phyloP scores from a whole-genome alignment of 64 coral and sea anemone species.

The Stylophora pistillata region DNA sequence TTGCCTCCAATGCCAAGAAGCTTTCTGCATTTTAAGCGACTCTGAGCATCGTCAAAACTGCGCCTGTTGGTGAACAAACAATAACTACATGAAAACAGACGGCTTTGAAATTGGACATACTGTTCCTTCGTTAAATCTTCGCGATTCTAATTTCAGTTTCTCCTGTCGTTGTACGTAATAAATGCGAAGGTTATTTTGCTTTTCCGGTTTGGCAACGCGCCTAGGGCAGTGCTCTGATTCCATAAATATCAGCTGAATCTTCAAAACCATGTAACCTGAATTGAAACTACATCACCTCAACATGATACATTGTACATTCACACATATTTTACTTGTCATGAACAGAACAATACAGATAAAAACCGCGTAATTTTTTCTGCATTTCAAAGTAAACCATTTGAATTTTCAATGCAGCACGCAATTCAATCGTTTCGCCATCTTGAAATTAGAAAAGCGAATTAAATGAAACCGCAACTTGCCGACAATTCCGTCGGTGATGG shows the following conservation, averaged over 20 bases:
- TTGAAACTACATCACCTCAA: neutral
- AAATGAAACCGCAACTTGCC: neutral
- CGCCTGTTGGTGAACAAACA: conserved; percentile 57
- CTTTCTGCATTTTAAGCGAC: conserved; percentile 94
- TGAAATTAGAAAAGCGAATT: neutral
- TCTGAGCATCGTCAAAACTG: conserved; percentile 98
- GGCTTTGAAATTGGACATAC: neutral
- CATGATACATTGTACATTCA: neutral
- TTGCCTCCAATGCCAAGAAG: conserved; percentile 94
- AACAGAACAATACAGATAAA: neutral
- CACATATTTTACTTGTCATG: neutral
- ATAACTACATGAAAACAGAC: conserved; percentile 21
- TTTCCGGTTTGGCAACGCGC: neutral
- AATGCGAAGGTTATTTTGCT: neutral
- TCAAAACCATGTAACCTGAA: no score
- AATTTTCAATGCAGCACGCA: neutral
- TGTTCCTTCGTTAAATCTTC: conserved; percentile 4
- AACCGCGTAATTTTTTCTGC: neutral
- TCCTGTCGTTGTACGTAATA: neutral
- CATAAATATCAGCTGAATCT: no score
- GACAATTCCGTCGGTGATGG: neutral
- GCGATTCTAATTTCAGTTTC: neutral
- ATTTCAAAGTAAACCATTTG: neutral
- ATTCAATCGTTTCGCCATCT: neutral
- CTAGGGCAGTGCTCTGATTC: neutral